phyloP scores from a whole-genome alignment of 1,140 invertebrate species.

The Rhopalosiphum padi region DNA sequence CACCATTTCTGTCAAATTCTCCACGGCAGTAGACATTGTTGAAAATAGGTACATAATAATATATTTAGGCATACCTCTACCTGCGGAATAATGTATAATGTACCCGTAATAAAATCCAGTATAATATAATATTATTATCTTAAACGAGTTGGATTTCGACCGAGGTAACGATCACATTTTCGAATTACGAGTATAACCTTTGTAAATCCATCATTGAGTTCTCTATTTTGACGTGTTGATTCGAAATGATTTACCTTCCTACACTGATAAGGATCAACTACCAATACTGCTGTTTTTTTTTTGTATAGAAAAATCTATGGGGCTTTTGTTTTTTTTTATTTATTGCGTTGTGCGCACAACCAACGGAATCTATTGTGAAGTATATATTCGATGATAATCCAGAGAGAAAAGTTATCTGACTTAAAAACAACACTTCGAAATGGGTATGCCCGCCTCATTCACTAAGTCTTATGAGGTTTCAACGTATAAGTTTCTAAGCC shows the following conservation, averaged over 20 bases:
- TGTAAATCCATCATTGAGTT: not conserved
- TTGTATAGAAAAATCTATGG: not conserved
- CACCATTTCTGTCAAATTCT: not conserved
- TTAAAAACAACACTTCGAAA: constrained; percentile 11
- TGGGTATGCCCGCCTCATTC: not conserved
- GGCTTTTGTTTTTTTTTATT: not conserved
- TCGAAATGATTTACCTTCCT: not conserved
- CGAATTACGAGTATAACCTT: not conserved
- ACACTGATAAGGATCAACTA: not conserved
- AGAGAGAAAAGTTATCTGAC: not conserved
- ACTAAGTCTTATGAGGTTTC: not conserved
- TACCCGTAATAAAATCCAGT: not conserved
- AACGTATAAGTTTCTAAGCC: constrained; percentile 3
- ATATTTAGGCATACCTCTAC: not conserved
- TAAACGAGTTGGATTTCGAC: not conserved
- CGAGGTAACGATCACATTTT: not conserved
- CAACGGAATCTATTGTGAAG: not conserved
- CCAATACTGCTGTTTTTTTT: not conserved
- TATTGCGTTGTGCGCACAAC: not conserved
- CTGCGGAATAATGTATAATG: not conserved
- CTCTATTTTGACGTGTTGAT: not conserved
- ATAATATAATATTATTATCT: not conserved
- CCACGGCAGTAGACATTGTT: not conserved
- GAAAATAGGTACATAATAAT: not conserved
- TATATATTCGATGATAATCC: not conserved